Conservation (phyloP, 2,888 invertebrate genomes). For the Leptothorax acervorum region DNA sequence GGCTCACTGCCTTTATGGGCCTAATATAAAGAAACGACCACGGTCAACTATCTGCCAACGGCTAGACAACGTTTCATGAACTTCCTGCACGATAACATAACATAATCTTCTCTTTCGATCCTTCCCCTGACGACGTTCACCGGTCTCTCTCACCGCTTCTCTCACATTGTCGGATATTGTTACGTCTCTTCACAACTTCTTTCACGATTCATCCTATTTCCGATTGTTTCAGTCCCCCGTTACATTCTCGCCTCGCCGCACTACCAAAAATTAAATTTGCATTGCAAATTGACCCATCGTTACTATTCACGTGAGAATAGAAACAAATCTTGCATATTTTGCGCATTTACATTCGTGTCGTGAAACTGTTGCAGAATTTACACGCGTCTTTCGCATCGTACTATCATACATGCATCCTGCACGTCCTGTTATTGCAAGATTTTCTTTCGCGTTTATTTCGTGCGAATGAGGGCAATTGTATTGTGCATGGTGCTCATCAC, state of each 20-base stretch:
- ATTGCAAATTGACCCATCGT: constrained; percentile 18
- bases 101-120: constrained; percentile 70
- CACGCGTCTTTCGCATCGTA: not conserved
- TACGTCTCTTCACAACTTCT: constrained; percentile 6
- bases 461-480: constrained; percentile 40
- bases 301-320: constrained; percentile 1
- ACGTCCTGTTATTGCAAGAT: constrained; percentile 1
- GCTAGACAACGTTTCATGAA: constrained; percentile 80
- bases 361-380: constrained; percentile 32
- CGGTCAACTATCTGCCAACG: constrained; percentile 79
- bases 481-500: constrained; percentile 17
- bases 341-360: constrained; percentile 17
- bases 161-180: constrained; percentile 37
- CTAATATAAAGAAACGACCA: constrained; percentile 81
- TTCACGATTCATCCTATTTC: constrained; percentile 26
- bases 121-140: constrained; percentile 12
- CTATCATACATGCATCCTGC: not conserved
- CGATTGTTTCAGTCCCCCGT: not conserved
- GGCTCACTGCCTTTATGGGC: constrained; percentile 78
- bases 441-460: constrained; percentile 25
- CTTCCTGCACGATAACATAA: constrained; percentile 74
- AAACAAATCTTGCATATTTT: constrained; percentile 27
- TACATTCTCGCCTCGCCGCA: not conserved
- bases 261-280: constrained; percentile 27
- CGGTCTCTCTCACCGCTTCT: not conserved